Conservation (phyloP, 2,888 invertebrate genomes). For the Orchestes rusci region DNA sequence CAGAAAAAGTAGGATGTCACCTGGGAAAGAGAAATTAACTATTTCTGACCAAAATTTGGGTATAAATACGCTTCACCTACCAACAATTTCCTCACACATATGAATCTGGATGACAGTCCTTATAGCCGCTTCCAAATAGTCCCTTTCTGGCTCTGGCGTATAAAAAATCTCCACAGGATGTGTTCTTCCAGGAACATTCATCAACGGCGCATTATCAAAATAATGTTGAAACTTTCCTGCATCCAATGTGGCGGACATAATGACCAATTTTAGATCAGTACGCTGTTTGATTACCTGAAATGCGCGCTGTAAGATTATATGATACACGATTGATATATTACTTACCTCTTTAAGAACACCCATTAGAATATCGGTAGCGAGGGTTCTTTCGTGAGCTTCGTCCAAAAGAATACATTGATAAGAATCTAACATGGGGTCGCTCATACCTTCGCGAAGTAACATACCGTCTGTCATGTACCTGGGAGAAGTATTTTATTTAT, state of each 20-base stretch:
- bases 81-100: slow-evolving; percentile 87
- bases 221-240: slow-evolving; percentile 99
- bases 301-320: too few species aligned
- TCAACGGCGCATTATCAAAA: slow-evolving; percentile 95
- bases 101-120: slow-evolving; percentile 93
- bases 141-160: slow-evolving; percentile 96
- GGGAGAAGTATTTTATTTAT: slow-evolving; percentile 12
- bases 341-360: slow-evolving; percentile 89
- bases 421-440: slow-evolving; percentile 92
- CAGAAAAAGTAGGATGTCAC: slow-evolving; percentile 32
- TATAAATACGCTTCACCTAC: slow-evolving; percentile 53
- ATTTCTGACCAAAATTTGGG: neutral
- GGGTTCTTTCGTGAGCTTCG: slow-evolving; percentile 97
- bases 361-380: slow-evolving; percentile 99
- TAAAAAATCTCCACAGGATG: slow-evolving; percentile 98
- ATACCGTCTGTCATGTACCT: slow-evolving; percentile 99
- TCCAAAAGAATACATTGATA: slow-evolving; percentile 95
- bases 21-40: slow-evolving; percentile 36
- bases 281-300: slow-evolving; percentile 92
- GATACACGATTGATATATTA: too few species aligned
- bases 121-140: slow-evolving; percentile 97
- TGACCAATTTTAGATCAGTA: slow-evolving; percentile 88
- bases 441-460: slow-evolving; percentile 98
- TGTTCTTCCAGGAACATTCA: slow-evolving; percentile 96
- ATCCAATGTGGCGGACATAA: slow-evolving; percentile 99